phyloP scores from a whole-genome alignment of 2,113 vertebrate genomes.

The Gallinago paraguaiae region DNA sequence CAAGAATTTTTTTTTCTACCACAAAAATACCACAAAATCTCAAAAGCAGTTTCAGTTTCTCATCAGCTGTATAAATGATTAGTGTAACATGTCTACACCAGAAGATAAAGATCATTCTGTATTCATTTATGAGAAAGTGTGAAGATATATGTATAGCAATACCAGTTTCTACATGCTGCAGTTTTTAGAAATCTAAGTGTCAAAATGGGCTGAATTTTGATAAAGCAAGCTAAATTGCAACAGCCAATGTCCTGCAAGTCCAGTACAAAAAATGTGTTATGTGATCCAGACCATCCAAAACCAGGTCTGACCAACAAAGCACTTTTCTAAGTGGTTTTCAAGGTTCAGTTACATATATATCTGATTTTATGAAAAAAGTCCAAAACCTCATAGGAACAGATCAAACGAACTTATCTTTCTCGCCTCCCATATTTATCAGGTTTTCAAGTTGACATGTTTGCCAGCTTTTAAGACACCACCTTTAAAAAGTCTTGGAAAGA shows the following conservation, averaged over 20 bases:
- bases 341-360: background rate
- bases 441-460: constrained; percentile 31
- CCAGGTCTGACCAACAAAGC: constrained; percentile 32
- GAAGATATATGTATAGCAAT: constrained; percentile 26
- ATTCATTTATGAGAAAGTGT: constrained; percentile 38
- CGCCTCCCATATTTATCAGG: constrained; percentile 53
- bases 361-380: constrained; percentile 44
- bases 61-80: constrained; percentile 67
- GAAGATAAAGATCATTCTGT: constrained; percentile 52
- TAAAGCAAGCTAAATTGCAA: constrained; percentile 59
- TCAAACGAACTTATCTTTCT: constrained; percentile 27
- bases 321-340: constrained; percentile 20
- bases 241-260: constrained; percentile 50
- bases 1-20: constrained; percentile 76
- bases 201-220: constrained; percentile 48
- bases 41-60: constrained; percentile 77
- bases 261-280: constrained; percentile 25
- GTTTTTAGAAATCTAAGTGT: constrained; percentile 12
- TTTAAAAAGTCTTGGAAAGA: constrained; percentile 62
- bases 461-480: constrained; percentile 62
- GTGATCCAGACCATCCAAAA: constrained; percentile 41
- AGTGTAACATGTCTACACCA: constrained; percentile 63
- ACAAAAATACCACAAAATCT: constrained; percentile 82
- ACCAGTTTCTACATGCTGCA: constrained; percentile 44
- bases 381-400: constrained; percentile 29